Evolutionary conservation across 2,888 invertebrate genomes (phyloP).

Genomic region (Nemotelus pantherinus): DNA sequence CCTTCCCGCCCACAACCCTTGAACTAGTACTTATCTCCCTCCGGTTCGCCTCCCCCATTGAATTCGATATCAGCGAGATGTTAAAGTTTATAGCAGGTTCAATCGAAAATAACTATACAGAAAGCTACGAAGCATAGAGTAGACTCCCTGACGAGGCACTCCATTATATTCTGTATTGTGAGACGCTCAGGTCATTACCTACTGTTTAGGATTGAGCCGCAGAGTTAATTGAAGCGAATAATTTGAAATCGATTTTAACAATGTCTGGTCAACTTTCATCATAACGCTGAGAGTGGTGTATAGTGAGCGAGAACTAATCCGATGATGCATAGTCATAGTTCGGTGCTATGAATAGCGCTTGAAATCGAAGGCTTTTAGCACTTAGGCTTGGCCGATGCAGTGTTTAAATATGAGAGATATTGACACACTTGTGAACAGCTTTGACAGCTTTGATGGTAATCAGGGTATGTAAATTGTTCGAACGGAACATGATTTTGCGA

Average conservation of each 20-base stretch:
- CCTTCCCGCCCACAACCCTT: background rate
- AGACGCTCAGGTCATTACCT: background rate
- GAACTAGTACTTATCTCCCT: background rate
- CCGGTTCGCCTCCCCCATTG: background rate
- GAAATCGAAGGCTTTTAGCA: too few species aligned
- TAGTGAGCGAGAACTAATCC: too few species aligned
- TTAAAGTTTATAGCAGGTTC: background rate
- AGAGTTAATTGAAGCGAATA: constrained; percentile 33
- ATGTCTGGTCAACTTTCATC: background rate
- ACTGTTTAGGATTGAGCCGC: constrained; percentile 9
- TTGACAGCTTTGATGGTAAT: too few species aligned
- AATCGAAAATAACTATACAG: background rate
- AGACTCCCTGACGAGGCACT: background rate
- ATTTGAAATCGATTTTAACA: constrained; percentile 35
- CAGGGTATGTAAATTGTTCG: too few species aligned
- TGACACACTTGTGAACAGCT: too few species aligned
- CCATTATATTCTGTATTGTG: background rate
- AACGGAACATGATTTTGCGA: too few species aligned
- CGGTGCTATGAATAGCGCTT: too few species aligned
- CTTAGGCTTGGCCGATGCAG: too few species aligned
- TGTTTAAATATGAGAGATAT: too few species aligned
- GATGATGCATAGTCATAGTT: too few species aligned
- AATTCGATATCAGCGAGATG: too few species aligned
- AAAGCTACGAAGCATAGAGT: background rate
- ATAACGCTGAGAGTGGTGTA: background rate